Evolutionary conservation across 23 tunicate species (phyloP).

Genomic region (Ascidia mentula): DNA sequence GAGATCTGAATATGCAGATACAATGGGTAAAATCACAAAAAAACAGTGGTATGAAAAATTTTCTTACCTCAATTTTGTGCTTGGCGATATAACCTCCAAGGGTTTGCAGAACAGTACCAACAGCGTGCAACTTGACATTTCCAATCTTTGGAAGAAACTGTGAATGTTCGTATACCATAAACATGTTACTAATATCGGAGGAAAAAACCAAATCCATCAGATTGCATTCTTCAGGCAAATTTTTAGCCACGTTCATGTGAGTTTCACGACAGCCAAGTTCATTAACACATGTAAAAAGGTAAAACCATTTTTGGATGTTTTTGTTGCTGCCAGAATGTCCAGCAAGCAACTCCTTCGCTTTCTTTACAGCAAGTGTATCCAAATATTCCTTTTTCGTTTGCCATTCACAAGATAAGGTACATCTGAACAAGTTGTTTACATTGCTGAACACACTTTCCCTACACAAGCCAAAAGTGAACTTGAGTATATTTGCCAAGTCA

Average conservation of each 20-base stretch:
- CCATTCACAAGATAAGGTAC: not conserved
- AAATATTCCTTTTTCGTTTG: not conserved
- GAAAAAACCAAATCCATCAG: not conserved
- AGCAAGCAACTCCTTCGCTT: not conserved
- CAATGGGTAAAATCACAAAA: too few species aligned
- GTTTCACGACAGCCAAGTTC: not conserved
- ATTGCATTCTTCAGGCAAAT: not conserved
- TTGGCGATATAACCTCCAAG: not conserved
- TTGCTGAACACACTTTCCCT: not conserved
- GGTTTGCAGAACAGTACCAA: not conserved
- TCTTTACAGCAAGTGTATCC: not conserved
- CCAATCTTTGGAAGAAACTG: not conserved
- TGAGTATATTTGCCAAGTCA: not conserved
- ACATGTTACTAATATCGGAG: not conserved
- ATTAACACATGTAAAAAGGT: not conserved
- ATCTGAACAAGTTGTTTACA: not conserved
- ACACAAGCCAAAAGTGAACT: not conserved
- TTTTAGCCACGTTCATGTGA: not conserved
- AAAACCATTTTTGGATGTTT: not conserved
- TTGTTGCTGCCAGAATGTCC: not conserved
- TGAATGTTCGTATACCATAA: not conserved
- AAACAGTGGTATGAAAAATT: too few species aligned
- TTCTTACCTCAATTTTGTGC: not conserved
- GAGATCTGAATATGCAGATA: too few species aligned
- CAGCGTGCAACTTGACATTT: not conserved